Evolutionary conservation across 2,888 invertebrate species (phyloP), one percentile per base, ranked within the genome.

Genomic region (Tinea pellionella): DNA sequence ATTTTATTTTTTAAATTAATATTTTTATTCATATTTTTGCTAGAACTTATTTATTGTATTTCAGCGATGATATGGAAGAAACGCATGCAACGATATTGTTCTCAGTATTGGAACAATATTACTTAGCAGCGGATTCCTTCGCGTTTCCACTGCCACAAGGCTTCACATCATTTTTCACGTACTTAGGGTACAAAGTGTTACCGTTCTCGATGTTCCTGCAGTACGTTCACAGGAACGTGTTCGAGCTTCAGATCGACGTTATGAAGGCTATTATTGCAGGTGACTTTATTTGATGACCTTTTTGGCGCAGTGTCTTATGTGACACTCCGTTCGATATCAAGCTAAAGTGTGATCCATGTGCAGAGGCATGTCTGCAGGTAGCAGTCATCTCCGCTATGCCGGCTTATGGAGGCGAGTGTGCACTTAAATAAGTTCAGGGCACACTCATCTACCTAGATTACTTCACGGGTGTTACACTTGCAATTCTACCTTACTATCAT

Each of bases 141-240:
- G 95, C 94, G 30, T 96, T 93, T 76, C 94, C 94, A 0, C 78
- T 95, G 64, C 96, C 96, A 11, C 93, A 94, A 70, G 96, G 96
- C 12, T 96, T 96, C 76, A 92, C 93, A 15, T 95, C 96, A 3
- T 96, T 96, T 86, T 94, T 96, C 76, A 93, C 96, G 1, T 95
- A 94, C 77, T 88, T 96, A 60, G 96, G 95, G 0, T 95, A 94
- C 78, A 89, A 93, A 66, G 92, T 94, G 19, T 81, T 96, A 64
- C 89, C 91, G 29, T 94, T 93, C 77, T 90, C 92, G 64, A 90
- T 92, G 73, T 96, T 96, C 77, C 77, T 94, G 67, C 96, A 96
- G 77, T 95, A 96, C 76, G 92, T 95, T 61, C 92, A 93, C 66
- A 89, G 93, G 67, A 93, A 94, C 72, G 95, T 96, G 51, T 93